These are phyloP conservation scores for Hylia prasina DNA, from an alignment of 2,113 vertebrate species.

Conservation along the genomic window DNA sequence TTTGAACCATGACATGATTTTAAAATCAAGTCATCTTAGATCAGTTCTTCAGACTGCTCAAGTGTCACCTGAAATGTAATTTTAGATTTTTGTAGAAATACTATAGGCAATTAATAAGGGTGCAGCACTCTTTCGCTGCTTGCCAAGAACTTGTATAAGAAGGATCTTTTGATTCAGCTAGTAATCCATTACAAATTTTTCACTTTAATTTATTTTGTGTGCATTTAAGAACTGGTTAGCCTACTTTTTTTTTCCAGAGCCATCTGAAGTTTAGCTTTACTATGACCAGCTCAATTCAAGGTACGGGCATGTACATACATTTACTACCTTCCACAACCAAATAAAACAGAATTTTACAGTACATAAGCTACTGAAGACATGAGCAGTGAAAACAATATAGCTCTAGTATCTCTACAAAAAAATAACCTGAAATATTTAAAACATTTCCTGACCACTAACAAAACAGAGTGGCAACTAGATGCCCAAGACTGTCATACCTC, in stretches of 20 bases:
- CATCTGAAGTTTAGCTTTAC: background rate
- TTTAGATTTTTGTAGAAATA: background rate
- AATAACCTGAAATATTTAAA: background rate
- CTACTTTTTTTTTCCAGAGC: background rate
- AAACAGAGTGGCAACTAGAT: background rate
- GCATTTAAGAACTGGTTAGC: background rate
- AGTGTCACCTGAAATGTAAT: background rate
- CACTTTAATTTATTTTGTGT: background rate
- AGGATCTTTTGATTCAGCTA: background rate
- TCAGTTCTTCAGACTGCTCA: background rate
- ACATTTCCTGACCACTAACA: background rate
- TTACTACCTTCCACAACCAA: background rate
- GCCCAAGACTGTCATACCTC: constrained; percentile 27
- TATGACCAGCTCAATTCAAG: background rate
- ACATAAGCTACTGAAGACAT: constrained; percentile 2
- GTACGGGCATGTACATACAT: background rate
- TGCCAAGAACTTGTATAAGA: background rate
- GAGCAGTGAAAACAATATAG: background rate
- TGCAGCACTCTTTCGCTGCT: background rate
- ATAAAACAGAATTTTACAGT: constrained; percentile 1
- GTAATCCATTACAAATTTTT: background rate
- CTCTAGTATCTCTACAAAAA: background rate
- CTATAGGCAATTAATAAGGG: background rate
- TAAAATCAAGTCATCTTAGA: background rate
- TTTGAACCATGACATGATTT: background rate